These are phyloP conservation scores for Leptothorax acervorum DNA, from an alignment of 2,888 invertebrate genomes.

Conservation along the genomic window DNA sequence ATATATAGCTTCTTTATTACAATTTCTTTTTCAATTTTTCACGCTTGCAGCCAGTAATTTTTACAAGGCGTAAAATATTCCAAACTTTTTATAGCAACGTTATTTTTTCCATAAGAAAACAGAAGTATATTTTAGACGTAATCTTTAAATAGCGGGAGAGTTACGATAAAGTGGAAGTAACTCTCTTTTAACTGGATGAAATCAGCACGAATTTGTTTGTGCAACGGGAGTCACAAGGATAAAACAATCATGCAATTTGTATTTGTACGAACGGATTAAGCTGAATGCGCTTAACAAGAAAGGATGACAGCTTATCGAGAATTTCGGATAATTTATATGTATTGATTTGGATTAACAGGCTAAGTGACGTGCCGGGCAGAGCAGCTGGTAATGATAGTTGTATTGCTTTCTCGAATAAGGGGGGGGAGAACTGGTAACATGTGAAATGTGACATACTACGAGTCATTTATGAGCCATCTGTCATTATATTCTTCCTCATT, in stretches of 20 bases:
- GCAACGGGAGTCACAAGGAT: constrained; percentile 69
- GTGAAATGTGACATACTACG: constrained; percentile 65
- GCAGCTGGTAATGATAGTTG: constrained; percentile 73
- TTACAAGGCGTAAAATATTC: constrained; percentile 2
- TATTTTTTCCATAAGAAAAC: constrained; percentile 2
- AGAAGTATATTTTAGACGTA: constrained; percentile 1
- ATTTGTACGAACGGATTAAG: constrained; percentile 70
- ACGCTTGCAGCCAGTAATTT: constrained; percentile 3
- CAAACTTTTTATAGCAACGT: background rate
- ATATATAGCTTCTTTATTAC: background rate
- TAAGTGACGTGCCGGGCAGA: constrained; percentile 72
- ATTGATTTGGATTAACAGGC: constrained; percentile 78
- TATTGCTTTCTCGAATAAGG: constrained; percentile 69
- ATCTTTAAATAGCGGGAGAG: constrained; percentile 14
- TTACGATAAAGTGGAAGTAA: constrained; percentile 47
- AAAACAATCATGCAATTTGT: constrained; percentile 70
- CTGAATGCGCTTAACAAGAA: constrained; percentile 74
- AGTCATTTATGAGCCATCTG: constrained; percentile 62
- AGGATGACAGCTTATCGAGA: constrained; percentile 71
- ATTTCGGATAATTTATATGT: constrained; percentile 73
- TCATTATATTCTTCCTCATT: constrained; percentile 46
- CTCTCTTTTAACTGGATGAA: constrained; percentile 61
- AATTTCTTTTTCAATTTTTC: background rate
- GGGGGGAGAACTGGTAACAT: constrained; percentile 64
- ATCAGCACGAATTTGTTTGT: constrained; percentile 63